Conservation (phyloP, 2,113 vertebrate genomes). For the Zosterops lateralis region DNA sequence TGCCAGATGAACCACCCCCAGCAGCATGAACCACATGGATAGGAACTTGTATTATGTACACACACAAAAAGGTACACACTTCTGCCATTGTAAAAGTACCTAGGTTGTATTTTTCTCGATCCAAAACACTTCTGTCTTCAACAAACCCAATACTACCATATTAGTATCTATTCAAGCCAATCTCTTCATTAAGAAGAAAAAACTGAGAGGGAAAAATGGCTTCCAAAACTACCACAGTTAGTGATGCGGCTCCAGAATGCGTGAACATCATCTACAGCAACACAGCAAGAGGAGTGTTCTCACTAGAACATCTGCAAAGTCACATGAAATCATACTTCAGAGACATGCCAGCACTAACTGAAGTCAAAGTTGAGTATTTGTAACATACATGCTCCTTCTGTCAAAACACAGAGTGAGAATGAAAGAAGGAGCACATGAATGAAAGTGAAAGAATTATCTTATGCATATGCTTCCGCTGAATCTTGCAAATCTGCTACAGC, state of each 20-base stretch:
- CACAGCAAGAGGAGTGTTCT: not conserved
- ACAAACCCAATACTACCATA: not conserved
- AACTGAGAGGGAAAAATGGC: not conserved
- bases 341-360: not conserved
- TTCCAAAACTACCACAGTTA: not conserved
- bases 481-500: conserved; percentile 30
- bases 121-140: conserved; percentile 7
- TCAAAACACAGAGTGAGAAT: conserved; percentile 1
- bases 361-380: not conserved
- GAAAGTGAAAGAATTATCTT: conserved; percentile 23
- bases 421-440: conserved; percentile 14
- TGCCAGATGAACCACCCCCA: conserved; percentile 69
- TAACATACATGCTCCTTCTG: not conserved
- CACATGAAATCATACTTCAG: not conserved
- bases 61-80: not conserved
- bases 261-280: not conserved
- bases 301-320: not conserved
- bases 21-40: conserved; percentile 48
- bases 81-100: not conserved
- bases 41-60: conserved; percentile 38
- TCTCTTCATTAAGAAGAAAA: not conserved
- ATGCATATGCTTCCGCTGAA: not conserved
- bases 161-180: not conserved
- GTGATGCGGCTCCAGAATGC: not conserved
- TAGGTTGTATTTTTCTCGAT: not conserved